These are phyloP conservation scores for Euborellia annulipes DNA, from an alignment of 1,140 invertebrate species.

Conservation along the genomic window DNA sequence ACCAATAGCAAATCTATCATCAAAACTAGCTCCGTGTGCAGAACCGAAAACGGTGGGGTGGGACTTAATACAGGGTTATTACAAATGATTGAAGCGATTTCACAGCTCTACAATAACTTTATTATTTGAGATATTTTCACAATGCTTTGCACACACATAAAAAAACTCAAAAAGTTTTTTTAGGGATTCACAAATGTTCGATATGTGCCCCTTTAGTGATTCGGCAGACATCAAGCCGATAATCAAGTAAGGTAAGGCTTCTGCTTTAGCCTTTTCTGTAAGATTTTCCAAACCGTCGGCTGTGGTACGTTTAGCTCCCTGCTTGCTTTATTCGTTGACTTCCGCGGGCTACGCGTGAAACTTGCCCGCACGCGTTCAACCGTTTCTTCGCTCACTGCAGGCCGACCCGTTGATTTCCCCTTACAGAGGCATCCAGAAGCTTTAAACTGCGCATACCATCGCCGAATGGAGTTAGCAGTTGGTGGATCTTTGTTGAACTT, in stretches of 20 bases:
- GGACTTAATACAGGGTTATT: too few relatives aligned
- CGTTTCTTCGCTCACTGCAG: slow-evolving; percentile 1
- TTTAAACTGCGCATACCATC: slow-evolving; percentile 9
- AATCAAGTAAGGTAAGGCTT: slow-evolving; percentile 7
- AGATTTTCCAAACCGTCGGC: slow-evolving; percentile 11
- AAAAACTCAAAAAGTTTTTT: too few relatives aligned
- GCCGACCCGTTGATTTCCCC: slow-evolving; percentile 4
- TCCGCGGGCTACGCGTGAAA: slow-evolving; percentile 9
- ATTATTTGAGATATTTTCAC: too few relatives aligned
- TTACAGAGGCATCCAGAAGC: slow-evolving; percentile 6
- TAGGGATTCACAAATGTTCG: too few relatives aligned
- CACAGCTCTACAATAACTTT: too few relatives aligned
- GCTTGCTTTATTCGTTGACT: slow-evolving; percentile 10
- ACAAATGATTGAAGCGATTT: too few relatives aligned
- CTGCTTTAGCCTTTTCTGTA: slow-evolving; percentile 8
- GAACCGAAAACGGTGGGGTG: too few relatives aligned
- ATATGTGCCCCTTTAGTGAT: too few relatives aligned
- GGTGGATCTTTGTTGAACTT: slow-evolving; percentile 7
- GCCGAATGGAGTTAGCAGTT: slow-evolving; percentile 4
- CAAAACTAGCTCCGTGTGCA: too few relatives aligned
- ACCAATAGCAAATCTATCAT: too few relatives aligned
- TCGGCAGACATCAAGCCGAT: too few relatives aligned
- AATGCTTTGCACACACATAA: too few relatives aligned
- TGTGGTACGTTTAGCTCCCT: slow-evolving; percentile 11
- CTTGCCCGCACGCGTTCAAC: slow-evolving; percentile 9